Evolutionary conservation across 23 tunicate genomes (phyloP).

Genomic region (Aplidium turbinatum): DNA sequence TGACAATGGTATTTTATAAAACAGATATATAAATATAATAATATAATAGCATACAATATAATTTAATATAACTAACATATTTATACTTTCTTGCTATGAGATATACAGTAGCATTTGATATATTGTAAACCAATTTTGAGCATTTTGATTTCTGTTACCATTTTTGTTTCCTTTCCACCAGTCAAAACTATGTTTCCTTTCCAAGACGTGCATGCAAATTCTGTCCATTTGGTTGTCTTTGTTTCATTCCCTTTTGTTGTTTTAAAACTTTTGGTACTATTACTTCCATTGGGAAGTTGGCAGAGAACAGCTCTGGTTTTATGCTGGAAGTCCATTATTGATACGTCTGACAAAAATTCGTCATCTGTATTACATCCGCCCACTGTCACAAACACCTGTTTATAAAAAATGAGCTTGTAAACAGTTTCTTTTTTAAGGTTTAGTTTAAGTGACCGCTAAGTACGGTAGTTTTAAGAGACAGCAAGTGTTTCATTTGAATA

Average conservation of each 20-base stretch:
- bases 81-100: no score
- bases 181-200: slow-evolving; percentile 47
- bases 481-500: no score
- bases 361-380: slow-evolving; percentile 71
- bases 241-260: neutral
- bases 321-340: slow-evolving; percentile 69
- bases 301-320: slow-evolving; percentile 63
- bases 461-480: no score
- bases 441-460: no score
- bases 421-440: no score
- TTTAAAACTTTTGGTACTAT: neutral
- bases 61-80: no score
- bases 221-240: slow-evolving; percentile 53
- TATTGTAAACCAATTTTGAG: neutral
- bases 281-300: slow-evolving; percentile 35
- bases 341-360: slow-evolving; percentile 42
- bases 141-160: slow-evolving; percentile 8
- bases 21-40: no score
- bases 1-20: no score
- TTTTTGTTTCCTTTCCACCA: slow-evolving; percentile 66
- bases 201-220: slow-evolving; percentile 66
- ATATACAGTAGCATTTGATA: no score
- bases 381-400: slow-evolving; percentile 69
- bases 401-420: no score
- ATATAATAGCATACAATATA: no score